Percentiles rank a stretch among this genome's conserved stretches.
Evolutionary conservation across 2,113 vertebrate species (phyloP).

Genomic region (Eurystomus gularis): DNA sequence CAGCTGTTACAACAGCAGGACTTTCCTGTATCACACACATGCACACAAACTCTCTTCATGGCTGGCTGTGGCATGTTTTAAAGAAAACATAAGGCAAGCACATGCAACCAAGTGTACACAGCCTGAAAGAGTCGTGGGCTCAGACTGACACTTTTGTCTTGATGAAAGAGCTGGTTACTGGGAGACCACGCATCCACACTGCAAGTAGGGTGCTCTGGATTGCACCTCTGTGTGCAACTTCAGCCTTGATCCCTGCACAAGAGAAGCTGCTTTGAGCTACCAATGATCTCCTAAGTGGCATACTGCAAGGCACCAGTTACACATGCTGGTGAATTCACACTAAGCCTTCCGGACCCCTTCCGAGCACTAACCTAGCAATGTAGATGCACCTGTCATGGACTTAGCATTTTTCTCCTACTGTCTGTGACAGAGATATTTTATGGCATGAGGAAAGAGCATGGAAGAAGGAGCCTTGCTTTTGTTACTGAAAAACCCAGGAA

Average conservation of each 20-base stretch:
- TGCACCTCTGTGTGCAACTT: not conserved
- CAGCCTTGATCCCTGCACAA: not conserved
- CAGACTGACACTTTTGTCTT: conserved; percentile 52
- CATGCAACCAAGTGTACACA: conserved; percentile 28
- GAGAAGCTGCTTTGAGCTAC: not conserved
- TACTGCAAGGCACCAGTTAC: not conserved
- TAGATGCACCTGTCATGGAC: not conserved
- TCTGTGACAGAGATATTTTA: not conserved
- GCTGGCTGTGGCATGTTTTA: not conserved
- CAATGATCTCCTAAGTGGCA: not conserved
- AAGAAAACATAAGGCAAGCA: not conserved
- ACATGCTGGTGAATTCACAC: not conserved
- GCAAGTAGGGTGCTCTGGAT: not conserved
- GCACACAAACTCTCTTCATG: not conserved
- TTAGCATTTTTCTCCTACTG: not conserved
- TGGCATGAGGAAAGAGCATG: not conserved
- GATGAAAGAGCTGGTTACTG: conserved; percentile 3
- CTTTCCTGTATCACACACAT: not conserved
- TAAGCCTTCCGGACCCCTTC: not conserved
- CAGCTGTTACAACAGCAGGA: not conserved
- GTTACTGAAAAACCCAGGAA: not conserved
- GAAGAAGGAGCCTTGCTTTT: not conserved
- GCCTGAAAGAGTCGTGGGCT: conserved; percentile 37
- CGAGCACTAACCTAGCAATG: not conserved
- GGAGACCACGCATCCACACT: not conserved